Conservation (phyloP, 2,888 invertebrate genomes). For the Sesia apiformis region DNA sequence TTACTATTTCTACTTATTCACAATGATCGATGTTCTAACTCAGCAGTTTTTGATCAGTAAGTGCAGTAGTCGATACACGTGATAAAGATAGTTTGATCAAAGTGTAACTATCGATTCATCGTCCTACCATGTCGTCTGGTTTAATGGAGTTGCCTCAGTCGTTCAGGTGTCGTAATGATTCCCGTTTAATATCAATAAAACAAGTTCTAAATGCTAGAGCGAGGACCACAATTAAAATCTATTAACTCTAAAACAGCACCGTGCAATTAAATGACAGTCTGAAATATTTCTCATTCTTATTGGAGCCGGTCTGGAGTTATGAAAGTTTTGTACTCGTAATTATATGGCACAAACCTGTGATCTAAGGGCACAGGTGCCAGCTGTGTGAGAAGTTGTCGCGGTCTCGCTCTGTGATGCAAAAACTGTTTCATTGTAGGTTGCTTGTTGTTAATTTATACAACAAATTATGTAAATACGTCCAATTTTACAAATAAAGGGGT, state of each 20-base stretch:
- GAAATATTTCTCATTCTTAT: conserved; percentile 65
- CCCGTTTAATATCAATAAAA: conserved; percentile 12
- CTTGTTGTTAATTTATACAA: too few relatives aligned
- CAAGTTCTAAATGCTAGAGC: conserved; percentile 22
- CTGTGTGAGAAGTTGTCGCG: conserved; percentile 23
- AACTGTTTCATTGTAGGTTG: conserved; percentile 48
- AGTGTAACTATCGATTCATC: neutral
- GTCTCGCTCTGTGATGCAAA: conserved; percentile 18
- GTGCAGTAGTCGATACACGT: conserved; percentile 49
- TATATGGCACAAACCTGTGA: conserved; percentile 28
- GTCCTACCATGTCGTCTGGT: neutral
- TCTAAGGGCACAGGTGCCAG: too few relatives aligned
- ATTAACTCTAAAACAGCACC: conserved; percentile 55
- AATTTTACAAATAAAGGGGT: too few relatives aligned
- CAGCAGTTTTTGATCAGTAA: conserved; percentile 64
- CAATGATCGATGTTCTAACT: conserved; percentile 64
- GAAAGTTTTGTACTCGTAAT: conserved; percentile 61
- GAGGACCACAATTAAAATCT: conserved; percentile 60
- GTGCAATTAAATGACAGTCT: conserved; percentile 58
- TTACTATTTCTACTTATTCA: conserved; percentile 39
- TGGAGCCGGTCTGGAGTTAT: conserved; percentile 36
- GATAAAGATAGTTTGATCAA: conserved; percentile 23
- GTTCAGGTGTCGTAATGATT: neutral
- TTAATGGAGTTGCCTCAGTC: neutral
- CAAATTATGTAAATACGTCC: too few relatives aligned